Conservation (phyloP, 2,888 invertebrate genomes). For the Andrena chrysosceles region DNA sequence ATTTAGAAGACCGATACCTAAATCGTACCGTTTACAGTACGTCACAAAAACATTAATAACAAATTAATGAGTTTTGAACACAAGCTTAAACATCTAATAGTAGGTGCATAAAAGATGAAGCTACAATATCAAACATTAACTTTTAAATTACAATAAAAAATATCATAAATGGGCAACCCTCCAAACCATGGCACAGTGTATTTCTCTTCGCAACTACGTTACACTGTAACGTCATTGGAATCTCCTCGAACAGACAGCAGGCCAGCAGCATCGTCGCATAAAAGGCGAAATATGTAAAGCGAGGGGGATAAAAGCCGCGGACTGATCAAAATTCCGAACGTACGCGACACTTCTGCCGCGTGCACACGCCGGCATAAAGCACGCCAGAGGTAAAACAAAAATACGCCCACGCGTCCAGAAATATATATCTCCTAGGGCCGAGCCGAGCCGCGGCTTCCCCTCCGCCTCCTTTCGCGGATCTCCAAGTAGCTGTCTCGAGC, state of each 20-base stretch:
- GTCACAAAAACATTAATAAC: too few relatives aligned
- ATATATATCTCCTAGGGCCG: slow-evolving; percentile 34
- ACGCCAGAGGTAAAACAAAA: slow-evolving; percentile 40
- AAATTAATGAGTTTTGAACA: too few relatives aligned
- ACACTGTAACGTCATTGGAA: not conserved
- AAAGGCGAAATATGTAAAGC: slow-evolving; percentile 21
- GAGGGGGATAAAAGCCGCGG: slow-evolving; percentile 14
- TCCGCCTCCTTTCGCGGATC: slow-evolving; percentile 1
- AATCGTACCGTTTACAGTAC: too few relatives aligned
- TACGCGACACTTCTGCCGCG: slow-evolving; percentile 33
- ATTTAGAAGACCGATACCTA: too few relatives aligned
- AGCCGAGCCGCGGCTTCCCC: not conserved
- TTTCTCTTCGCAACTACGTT: not conserved
- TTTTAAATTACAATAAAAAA: too few relatives aligned
- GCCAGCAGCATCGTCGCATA: not conserved
- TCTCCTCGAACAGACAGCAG: slow-evolving; percentile 2
- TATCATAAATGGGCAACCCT: too few relatives aligned
- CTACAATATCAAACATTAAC: not conserved
- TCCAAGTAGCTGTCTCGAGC: slow-evolving; percentile 51
- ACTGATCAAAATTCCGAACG: slow-evolving; percentile 39
- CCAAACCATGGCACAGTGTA: not conserved
- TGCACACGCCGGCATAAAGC: slow-evolving; percentile 28
- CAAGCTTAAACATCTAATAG: too few relatives aligned
- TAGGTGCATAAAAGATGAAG: not conserved
- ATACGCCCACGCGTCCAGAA: slow-evolving; percentile 17